Percentiles rank a stretch among this genome's conserved stretches.
Conservation (phyloP, 2,888 invertebrate species). For the Galerucella calmariensis region DNA sequence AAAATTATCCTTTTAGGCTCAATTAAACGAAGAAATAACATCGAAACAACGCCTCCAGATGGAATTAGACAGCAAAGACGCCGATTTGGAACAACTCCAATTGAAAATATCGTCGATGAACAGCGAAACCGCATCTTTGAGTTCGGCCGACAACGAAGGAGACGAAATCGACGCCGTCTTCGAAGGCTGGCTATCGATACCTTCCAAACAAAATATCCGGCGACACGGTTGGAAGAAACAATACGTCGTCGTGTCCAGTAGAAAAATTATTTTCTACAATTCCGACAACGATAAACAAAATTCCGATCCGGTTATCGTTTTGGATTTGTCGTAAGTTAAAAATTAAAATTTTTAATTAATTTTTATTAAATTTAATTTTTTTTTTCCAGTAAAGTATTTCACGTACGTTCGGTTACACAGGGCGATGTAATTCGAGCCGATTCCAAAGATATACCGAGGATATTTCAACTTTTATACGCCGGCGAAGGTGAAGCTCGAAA, state of each 20-base stretch:
- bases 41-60: conserved; percentile 85
- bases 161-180: conserved; percentile 82
- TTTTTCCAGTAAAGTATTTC: conserved; percentile 90
- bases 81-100: conserved; percentile 92
- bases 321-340: conserved; percentile 87
- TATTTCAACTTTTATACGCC: conserved; percentile 96
- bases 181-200: conserved; percentile 96
- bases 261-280: conserved; percentile 97
- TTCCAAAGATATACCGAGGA: conserved; percentile 98
- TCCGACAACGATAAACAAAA: conserved; percentile 94
- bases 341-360: neutral
- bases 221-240: conserved; percentile 97
- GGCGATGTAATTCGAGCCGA: conserved; percentile 99
- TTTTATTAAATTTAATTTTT: conserved; percentile 1
- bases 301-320: conserved; percentile 92
- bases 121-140: conserved; percentile 90
- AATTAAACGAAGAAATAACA: conserved; percentile 84
- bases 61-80: conserved; percentile 97
- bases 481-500: conserved; percentile 94
- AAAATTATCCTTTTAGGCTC: conserved; percentile 71
- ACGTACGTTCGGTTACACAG: conserved; percentile 97
- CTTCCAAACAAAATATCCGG: conserved; percentile 94
- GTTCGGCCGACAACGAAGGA: conserved; percentile 88
- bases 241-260: conserved; percentile 95
- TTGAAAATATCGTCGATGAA: conserved; percentile 84